phyloP scores from a whole-genome alignment of 2,797 vertebrate species.

The Lagodon rhomboides region DNA sequence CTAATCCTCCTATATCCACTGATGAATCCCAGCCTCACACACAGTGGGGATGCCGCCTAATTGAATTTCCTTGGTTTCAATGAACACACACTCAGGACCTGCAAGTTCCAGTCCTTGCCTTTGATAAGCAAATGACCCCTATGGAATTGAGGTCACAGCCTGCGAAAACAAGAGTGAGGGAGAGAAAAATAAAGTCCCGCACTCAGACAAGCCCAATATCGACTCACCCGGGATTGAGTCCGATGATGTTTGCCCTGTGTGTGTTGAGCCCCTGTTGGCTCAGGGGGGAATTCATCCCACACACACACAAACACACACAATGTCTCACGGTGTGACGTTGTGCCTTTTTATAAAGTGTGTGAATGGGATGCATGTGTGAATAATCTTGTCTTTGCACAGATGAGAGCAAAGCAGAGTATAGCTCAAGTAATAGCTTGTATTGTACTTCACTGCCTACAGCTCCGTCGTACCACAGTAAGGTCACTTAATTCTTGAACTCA shows the following conservation, averaged over 20 bases:
- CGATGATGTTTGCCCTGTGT: slow-evolving; percentile 80
- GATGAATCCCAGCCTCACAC: slow-evolving; percentile 79
- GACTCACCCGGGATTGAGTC: slow-evolving; percentile 81
- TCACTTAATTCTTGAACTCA: slow-evolving; percentile 68
- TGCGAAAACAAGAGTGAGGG: slow-evolving; percentile 88
- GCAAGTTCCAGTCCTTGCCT: slow-evolving; percentile 86
- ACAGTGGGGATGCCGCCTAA: slow-evolving; percentile 83
- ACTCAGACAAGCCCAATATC: slow-evolving; percentile 79
- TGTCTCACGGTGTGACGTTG: slow-evolving; percentile 36
- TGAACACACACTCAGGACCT: slow-evolving; percentile 86
- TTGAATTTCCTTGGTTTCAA: slow-evolving; percentile 92
- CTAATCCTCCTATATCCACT: slow-evolving; percentile 83
- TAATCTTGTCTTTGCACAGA: slow-evolving; percentile 61
- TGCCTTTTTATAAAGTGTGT: slow-evolving; percentile 58
- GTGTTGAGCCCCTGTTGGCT: slow-evolving; percentile 73
- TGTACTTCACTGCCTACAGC: slow-evolving; percentile 50
- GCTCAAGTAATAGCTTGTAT: slow-evolving; percentile 55
- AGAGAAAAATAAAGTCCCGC: slow-evolving; percentile 87
- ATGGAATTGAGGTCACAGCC: slow-evolving; percentile 92
- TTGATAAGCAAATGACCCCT: slow-evolving; percentile 93
- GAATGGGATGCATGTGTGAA: slow-evolving; percentile 68
- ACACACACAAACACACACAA: slow-evolving; percentile 20
- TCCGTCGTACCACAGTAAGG: slow-evolving; percentile 48
- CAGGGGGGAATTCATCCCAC: slow-evolving; percentile 62
- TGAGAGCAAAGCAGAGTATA: slow-evolving; percentile 39